Base-by-base conservation (phyloP, 30 jellyfish, hydroid and myxozoan genomes). In the Turritopsis dohrnii region DNA sequence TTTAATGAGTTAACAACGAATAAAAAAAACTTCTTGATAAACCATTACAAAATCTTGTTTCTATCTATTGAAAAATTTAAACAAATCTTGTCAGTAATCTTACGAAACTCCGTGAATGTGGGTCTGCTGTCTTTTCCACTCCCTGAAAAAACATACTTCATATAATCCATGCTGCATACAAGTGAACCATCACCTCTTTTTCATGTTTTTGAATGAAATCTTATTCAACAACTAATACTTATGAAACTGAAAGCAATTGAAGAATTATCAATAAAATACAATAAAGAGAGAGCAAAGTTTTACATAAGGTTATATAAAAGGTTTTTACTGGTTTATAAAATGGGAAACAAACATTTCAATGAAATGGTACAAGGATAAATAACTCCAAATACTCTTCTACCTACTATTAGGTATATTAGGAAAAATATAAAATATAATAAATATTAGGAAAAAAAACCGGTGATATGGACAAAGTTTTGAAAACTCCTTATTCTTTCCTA, bases 141-240 rank as follows among this genome's bases (percentile, higher is more conserved):
- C 22, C 96, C 96, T 74, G 96, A 88, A 65, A 88, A 88, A 31
- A 89, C 96, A 88, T 76, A 85, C 71, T 83, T 88, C 73, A 88
- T 87, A 74, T 73, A 88, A 60, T 84, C 84, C 84, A 88, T 60
- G 30, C 9, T 69, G 28, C 77, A 7, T 69, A 7, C 60, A 41
- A 41, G 9, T 41, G 60, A 41, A 41, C 13, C 60, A 41, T 41
- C 60, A 41, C 60, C 13, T 41, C 13, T 41, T 5, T 41, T 41
- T 41, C 13, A 41, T 13, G 13, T 41, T 41, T 41, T 41, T 41
- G 5, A 41, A 41, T 3, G 60, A n/a, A n/a, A 41, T 41, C 9
- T 41, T 41, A 41, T 41, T 41, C 60, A 41, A 41, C n/a, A n/a
- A n/a, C n/a, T 41, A 13, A 41, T 41, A 41, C 13, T 41, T 41